Percentiles rank a stretch among this genome's conserved stretches.
These are phyloP conservation scores for Syngnathus floridae DNA, from an alignment of 2,113 vertebrate species.

Conservation along the genomic window DNA sequence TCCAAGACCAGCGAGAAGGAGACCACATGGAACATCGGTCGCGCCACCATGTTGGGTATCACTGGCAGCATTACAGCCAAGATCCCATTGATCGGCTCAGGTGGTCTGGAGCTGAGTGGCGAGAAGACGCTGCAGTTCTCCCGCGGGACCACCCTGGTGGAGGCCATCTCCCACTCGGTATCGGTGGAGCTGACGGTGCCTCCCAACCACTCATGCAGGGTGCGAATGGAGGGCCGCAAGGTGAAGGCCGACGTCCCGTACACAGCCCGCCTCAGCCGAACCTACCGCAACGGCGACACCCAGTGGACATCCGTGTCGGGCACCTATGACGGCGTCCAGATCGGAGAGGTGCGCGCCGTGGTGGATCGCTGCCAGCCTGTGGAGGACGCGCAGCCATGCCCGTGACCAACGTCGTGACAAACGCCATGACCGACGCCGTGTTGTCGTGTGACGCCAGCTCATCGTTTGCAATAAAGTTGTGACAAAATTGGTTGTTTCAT, in stretches of 20 bases:
- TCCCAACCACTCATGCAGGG: constrained; percentile 64
- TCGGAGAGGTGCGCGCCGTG: constrained; percentile 65
- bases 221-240: constrained; percentile 68
- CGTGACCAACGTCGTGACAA: constrained; percentile 5
- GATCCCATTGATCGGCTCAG: constrained; percentile 63
- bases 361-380: constrained; percentile 67
- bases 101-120: constrained; percentile 53
- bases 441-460: not conserved
- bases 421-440: not conserved
- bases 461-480: not conserved
- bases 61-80: constrained; percentile 60
- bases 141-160: constrained; percentile 59
- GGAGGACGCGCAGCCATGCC: constrained; percentile 58
- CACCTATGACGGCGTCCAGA: constrained; percentile 62
- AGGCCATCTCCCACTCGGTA: constrained; percentile 60
- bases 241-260: constrained; percentile 68
- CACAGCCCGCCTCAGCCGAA: constrained; percentile 63
- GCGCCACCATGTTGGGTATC: constrained; percentile 62
- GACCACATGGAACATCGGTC: constrained; percentile 69
- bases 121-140: constrained; percentile 66
- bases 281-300: constrained; percentile 63
- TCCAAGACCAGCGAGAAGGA: constrained; percentile 60
- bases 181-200: constrained; percentile 60
- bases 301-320: constrained; percentile 65
- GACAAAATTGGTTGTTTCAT: not conserved